Evolutionary conservation across 2,797 vertebrate genomes (phyloP), one percentile per base, ranked within the genome.

Genomic region (Amazonetta brasiliensis): DNA sequence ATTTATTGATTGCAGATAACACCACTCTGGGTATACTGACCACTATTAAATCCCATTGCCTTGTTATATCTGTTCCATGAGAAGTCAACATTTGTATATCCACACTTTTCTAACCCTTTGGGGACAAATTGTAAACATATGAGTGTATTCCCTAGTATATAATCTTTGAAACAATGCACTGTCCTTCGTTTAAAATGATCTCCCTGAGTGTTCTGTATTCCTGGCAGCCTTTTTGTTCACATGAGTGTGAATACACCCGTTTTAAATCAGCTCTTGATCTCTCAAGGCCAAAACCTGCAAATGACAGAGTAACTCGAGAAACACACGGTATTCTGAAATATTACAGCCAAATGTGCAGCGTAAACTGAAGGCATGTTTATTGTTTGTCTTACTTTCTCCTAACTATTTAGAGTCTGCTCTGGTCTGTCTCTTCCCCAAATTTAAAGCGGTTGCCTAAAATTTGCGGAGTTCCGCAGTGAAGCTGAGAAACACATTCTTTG

Each of bases 241-340:
- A 82, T 78, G n/a, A 74, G 35, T 31, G 37, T 59, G 77, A 93
- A 73, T 71, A 76, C 74, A 91, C 71, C 67, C 30, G 5, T 89
- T 94, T 93, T 83, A 94, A 93, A 97, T 92, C 90, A 92, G 56
- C n/a, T 84, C 44, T 58, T 75, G 84, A 96, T 87, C 80, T 91
- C 77, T 43, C 58, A 95, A 92, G 10, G 62, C 64, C 88, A 94
- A 88, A 72, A 75, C 56, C 72, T 93, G 41, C 44, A 71, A 87
- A 58, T 82, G 50, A 74, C 64, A 82, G 63, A 84, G 52, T 89
- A 90, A 78, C 58, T 92, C 62, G 88, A 88, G 84, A 78, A 84
- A 90, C 43, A 80, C 37, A n/a, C 39, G 8, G 22, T 35, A 41
- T 82, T 93, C 85, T 64, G 55, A 91, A 93, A 84, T 84, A 95